Evolutionary conservation across 2,888 invertebrate genomes (phyloP), one percentile per base, ranked within the genome.

Genomic region (Congeria kusceri): DNA sequence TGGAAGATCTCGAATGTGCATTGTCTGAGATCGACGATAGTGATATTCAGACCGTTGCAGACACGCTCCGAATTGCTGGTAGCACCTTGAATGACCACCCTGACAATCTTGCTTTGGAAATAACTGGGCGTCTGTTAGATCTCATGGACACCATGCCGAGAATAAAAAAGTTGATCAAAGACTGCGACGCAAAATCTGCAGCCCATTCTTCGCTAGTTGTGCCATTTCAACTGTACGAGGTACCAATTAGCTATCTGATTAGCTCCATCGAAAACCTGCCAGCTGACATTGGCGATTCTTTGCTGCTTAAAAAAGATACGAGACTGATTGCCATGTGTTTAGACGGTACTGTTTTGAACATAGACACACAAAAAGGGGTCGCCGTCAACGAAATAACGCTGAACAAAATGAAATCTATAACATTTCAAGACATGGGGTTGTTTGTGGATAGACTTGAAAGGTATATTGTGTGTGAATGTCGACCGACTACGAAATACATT

Each of bases 61-160:
- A 84, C 27, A 77, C 81, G 20, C 32, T 84, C 1, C 53, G 81
- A 25, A 84, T 84, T 28, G 81, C 84, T 25, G 84, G 84, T 0
- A 98, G 98, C 0, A 97, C 98, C 84, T 94, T 98, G 27, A 96
- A 97, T 18, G 95, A 96, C 44, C 97, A 98, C 92, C 98, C 98
- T 0, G 96, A 97, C 90, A 98, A 98, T 97, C 94, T 98, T 73
- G 98, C 97, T 0, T 97, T 98, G 0, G 98, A 99, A 93, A 94
- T 99, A 4, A 95, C 98, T 0, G 98, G 98, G 0, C 95, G 99
- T 53, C 95, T 99, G 23, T 93, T 99, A 46, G 98, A 98, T 74
- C 58, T 84, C 13, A 32, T 72, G 27, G 79, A 81, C 20, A 71
- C 77, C 3, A 79, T 74, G 68, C 76, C 71, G 25, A 72, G 70